Conservation (phyloP, 2,888 invertebrate species). For the Thumatha senex region DNA sequence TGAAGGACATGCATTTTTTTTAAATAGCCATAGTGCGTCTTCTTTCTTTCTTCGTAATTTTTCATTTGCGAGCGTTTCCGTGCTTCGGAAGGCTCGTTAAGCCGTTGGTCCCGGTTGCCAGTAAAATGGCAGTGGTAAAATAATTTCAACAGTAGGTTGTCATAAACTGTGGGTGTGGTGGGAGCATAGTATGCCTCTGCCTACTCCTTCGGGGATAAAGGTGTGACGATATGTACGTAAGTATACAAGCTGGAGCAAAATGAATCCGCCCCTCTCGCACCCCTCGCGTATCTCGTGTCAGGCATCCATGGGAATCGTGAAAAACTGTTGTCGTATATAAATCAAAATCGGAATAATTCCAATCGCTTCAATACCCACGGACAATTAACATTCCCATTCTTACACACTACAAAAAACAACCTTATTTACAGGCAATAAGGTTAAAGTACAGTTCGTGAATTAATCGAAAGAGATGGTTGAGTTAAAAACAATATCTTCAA, state of each 20-base stretch:
- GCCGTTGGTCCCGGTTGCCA: no score
- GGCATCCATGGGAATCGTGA: conserved; percentile 38
- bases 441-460: no score
- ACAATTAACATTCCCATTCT: conserved; percentile 7
- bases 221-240: background rate
- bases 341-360: conserved; percentile 45
- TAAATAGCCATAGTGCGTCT: no score
- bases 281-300: conserved; percentile 18
- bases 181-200: no score
- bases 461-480: conserved; percentile 19
- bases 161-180: no score
- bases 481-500: conserved; percentile 61
- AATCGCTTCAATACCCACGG: conserved; percentile 18
- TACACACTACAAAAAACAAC: conserved; percentile 14
- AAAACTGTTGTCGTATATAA: conserved; percentile 44
- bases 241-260: conserved; percentile 1
- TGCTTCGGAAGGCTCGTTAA: no score
- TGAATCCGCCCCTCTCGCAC: conserved; percentile 34
- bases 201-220: background rate
- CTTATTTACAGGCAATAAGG: conserved; percentile 16
- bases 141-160: no score
- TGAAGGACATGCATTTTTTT: no score
- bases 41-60: no score
- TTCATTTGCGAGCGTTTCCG: no score
- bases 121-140: no score